Evolutionary conservation across 2,888 invertebrate genomes (phyloP).

Genomic region (Lypha dubia): DNA sequence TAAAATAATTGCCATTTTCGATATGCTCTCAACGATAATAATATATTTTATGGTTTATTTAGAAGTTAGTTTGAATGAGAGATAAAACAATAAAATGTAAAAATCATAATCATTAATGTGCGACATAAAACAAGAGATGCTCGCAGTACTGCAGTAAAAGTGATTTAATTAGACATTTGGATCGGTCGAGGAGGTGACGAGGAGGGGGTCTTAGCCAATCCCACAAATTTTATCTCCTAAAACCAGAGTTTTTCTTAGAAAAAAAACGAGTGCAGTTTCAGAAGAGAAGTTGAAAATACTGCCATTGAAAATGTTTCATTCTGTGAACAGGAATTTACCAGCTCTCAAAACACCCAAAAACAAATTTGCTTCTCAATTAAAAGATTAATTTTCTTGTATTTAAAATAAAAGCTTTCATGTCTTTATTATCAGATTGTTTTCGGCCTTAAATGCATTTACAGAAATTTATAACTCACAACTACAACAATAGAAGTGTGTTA

Average conservation of each 20-base stretch:
- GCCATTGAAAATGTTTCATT: too few relatives aligned
- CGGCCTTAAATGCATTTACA: neutral
- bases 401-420: neutral
- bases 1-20: constrained; percentile 52
- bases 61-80: constrained; percentile 12
- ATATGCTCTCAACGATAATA: constrained; percentile 12
- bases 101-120: neutral
- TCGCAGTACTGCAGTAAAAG: neutral
- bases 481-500: constrained; percentile 23
- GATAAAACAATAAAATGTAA: too few relatives aligned
- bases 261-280: too few relatives aligned
- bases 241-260: too few relatives aligned
- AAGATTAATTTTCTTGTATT: neutral
- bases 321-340: too few relatives aligned
- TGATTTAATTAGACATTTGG: neutral
- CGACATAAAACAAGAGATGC: neutral
- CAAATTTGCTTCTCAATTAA: neutral
- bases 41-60: constrained; percentile 14
- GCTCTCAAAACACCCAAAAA: too few relatives aligned
- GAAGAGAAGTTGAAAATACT: too few relatives aligned
- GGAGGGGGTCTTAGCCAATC: too few relatives aligned
- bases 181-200: too few relatives aligned
- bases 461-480: constrained; percentile 34
- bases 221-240: too few relatives aligned
- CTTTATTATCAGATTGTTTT: neutral